These are phyloP conservation scores for Heteromormyrus szaboi DNA, from an alignment of 2,797 vertebrate genomes.

Conservation along the genomic window DNA sequence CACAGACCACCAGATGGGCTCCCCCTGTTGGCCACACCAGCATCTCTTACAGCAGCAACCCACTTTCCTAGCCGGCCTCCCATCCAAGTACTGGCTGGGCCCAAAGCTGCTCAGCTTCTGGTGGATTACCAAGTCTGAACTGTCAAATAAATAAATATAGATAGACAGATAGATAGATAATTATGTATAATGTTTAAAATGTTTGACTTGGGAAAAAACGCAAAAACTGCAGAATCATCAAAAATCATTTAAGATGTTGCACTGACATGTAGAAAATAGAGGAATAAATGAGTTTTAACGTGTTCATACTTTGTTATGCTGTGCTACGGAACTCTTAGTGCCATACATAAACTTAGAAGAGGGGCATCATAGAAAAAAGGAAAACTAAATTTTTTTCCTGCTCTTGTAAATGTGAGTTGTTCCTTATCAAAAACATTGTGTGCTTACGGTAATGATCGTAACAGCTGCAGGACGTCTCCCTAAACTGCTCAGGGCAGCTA, in stretches of 20 bases:
- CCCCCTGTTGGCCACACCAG: no score
- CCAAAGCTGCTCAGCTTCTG: not conserved
- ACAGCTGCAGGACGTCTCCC: not conserved
- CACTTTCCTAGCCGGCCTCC: not conserved
- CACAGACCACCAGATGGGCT: not conserved
- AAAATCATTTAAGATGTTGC: not conserved
- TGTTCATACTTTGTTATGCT: not conserved
- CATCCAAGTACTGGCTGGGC: not conserved
- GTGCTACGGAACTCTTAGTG: not conserved
- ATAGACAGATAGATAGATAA: no score
- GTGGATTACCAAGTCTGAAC: not conserved
- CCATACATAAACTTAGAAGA: not conserved
- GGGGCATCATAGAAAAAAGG: not conserved
- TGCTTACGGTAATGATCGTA: not conserved
- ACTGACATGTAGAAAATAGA: not conserved
- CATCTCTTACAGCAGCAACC: not conserved
- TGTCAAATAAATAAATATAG: not conserved
- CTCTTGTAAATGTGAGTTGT: not conserved
- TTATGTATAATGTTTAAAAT: not conserved
- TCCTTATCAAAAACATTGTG: not conserved
- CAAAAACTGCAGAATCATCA: not conserved
- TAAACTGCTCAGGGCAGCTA: not conserved
- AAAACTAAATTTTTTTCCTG: not conserved
- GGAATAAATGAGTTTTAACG: not conserved
- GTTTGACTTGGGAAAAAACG: not conserved